A percentile compares a stretch with the other conserved stretches of the same genome.
Conservation (phyloP, 2,113 vertebrate genomes). For the Tragelaphus scriptus region DNA sequence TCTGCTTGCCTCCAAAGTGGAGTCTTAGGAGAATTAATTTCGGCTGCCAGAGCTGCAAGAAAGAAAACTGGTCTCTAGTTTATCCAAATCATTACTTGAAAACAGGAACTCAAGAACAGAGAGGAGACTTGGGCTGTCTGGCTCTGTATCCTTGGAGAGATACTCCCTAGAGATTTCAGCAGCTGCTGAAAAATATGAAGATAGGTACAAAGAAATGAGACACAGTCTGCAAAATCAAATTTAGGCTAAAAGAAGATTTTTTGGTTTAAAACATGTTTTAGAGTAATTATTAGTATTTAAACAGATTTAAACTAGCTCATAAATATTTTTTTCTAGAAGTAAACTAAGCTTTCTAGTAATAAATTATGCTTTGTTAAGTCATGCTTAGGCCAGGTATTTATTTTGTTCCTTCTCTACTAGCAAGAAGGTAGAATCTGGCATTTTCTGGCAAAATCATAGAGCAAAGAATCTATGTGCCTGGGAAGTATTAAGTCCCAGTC, state of each 20-base stretch:
- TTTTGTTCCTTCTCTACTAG: background rate
- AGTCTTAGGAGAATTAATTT: constrained; percentile 66
- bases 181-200: constrained; percentile 46
- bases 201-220: constrained; percentile 49
- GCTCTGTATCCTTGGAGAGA: constrained; percentile 47
- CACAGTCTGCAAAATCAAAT: background rate
- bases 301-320: background rate
- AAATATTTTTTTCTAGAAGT: background rate
- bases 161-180: constrained; percentile 50
- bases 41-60: constrained; percentile 24
- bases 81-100: constrained; percentile 8
- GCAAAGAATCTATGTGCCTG: background rate
- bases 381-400: background rate
- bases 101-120: constrained; percentile 61
- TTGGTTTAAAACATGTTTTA: constrained; percentile 1
- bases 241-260: constrained; percentile 5
- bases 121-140: constrained; percentile 38
- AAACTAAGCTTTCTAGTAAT: background rate
- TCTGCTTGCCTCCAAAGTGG: constrained; percentile 70
- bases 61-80: constrained; percentile 45
- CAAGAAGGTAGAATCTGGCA: background rate
- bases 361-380: background rate
- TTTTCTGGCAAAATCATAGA: background rate
- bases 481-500: background rate
- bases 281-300: background rate